Evolutionary conservation across 2,888 invertebrate species (phyloP), one percentile per base, ranked within the genome.

Genomic region (Drosophila bunnanda): DNA sequence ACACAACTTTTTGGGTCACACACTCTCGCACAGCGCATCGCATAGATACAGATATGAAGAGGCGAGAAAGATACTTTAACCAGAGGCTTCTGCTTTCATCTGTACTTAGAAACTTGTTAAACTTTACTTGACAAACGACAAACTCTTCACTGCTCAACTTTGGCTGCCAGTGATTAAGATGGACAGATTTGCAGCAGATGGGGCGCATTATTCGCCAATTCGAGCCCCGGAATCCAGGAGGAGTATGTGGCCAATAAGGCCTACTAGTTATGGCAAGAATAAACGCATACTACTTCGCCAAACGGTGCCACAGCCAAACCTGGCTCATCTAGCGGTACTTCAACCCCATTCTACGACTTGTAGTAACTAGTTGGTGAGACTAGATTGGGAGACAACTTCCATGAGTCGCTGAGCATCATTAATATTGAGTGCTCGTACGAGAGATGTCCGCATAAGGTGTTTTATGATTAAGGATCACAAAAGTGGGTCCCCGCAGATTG

Each of bases 1-100:
- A 46, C 38, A 55, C 28, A 68, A 67, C 55, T 56, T 41, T 68
- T 39, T 67, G 69, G 67, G 67, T 67, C 69, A 67, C 39, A 68
- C 34, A 55, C 46, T 39, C 20, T 28, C 38, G 28, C 25, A 39
- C 32, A 28, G 13, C n/a, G 44, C 20, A 13, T n/a, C 25, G 22
- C 25, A 44, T 44, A 68, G 20, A 55, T n/a, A 39, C 15, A 38
- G 25, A 32, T 32, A 41, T n/a, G 38, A 17, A 22, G 30, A 15
- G 28, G 15, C 3, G 15, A 39, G 38, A 25, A 34, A 61, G 32
- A 48, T 17, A 32, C 48, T 17, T 15, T 20, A 15, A 53, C 52
- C 36, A 50, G 44, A 32, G 30, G 15, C 54, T 32, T 32, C 39
- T 25, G 28, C 25, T 62, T 61, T 28, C 17, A 17, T 32, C 50